Base-by-base conservation (phyloP, 2,113 vertebrate genomes). In the Sapajus apella region DNA sequence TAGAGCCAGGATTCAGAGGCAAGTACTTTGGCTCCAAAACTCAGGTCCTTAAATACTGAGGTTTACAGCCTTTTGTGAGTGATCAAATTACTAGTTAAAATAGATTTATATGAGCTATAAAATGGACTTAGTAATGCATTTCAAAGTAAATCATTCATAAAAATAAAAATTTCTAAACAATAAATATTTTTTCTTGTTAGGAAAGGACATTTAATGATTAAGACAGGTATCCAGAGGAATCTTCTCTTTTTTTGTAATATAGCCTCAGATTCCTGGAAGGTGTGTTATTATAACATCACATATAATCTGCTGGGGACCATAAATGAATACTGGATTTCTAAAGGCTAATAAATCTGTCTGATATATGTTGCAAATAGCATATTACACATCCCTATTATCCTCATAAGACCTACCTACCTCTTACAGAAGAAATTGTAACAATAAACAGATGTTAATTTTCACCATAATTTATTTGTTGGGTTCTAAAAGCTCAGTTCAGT, bases 391-490 rank as follows among this genome's bases (percentile, higher is more conserved):
- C 52, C n/a, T 79, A 1, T 94, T 87, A 95, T 88, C 68, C 47
- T 87, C 35, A 18, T 81, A 92, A 87, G 64, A 73, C 43, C 11
- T 43, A 88, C 35, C 20, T 92, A 43, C 40, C 61, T 96, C 52
- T 81, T 85, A 84, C 25, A 70, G 58, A 90, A 95, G 75, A 79
- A 84, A 89, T 82, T 88, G 58, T 96, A 90, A 90, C 11, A 90
- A 76, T 92, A 97, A 97, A 47, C 96, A 96, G 95, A 97, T 97
- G 92, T 85, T 96, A 68, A 88, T 88, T 94, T 96, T 97, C 52
- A 89, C 91, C 37, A n/a, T 92, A 70, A 92, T 94, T 96, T 95
- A 95, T 90, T 76, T 94, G 70, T 93, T 94, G n/a, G n/a, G 58
- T 25, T 82, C 40, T 77, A 13, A 92, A 91, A 94, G 25, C 40